Percentiles rank a stretch among this genome's conserved stretches.
These are phyloP conservation scores for Pteronotus mesoamericanus DNA, from an alignment of 2,797 vertebrate genomes.

Conservation along the genomic window DNA sequence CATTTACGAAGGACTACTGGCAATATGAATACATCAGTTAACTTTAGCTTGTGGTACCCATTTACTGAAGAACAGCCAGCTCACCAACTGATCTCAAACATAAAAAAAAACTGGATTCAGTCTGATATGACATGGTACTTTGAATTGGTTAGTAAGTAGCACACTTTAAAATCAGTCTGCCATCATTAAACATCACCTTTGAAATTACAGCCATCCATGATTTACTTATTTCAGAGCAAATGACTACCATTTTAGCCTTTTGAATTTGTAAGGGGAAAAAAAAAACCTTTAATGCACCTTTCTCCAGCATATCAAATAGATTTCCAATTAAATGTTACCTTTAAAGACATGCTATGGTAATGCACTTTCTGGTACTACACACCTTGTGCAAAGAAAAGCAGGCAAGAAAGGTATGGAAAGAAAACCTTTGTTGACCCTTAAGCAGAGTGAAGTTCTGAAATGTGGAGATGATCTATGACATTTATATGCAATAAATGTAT, in stretches of 20 bases:
- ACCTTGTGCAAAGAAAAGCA: conserved; percentile 44
- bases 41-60: not conserved
- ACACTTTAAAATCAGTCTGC: not conserved
- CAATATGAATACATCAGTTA: not conserved
- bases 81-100: not conserved
- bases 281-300: not conserved
- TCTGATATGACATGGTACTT: not conserved
- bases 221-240: not conserved
- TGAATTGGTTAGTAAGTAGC: not conserved
- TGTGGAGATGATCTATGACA: conserved; percentile 44
- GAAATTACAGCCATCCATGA: not conserved
- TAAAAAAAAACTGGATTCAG: not conserved
- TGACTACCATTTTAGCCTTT: conserved; percentile 7
- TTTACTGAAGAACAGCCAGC: not conserved
- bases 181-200: not conserved
- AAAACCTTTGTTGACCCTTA: conserved; percentile 14
- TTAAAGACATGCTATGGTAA: not conserved
- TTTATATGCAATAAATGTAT: conserved; percentile 59
- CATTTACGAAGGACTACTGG: conserved; percentile 9
- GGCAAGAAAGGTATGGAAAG: not conserved
- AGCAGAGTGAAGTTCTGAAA: conserved; percentile 22
- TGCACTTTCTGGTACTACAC: conserved; percentile 42
- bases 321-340: conserved; percentile 4
- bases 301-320: not conserved
- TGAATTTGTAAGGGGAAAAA: not conserved